Evolutionary conservation across 2,888 invertebrate genomes (phyloP).

Genomic region (Scaptomyza cyrtandrae): DNA sequence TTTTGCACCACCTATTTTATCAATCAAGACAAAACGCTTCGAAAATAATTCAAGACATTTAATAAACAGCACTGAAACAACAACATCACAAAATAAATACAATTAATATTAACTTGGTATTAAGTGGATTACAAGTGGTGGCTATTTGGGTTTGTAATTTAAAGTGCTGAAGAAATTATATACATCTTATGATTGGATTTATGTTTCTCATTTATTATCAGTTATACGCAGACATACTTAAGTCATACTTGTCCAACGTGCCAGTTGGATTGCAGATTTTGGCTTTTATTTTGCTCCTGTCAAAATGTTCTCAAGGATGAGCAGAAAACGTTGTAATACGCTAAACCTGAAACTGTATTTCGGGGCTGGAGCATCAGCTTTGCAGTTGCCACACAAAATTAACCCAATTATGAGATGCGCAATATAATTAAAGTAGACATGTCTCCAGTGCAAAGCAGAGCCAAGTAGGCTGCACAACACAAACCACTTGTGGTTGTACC

Average conservation of each 20-base stretch:
- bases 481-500: conserved; percentile 35
- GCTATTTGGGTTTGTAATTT: background rate
- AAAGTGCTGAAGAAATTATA: background rate
- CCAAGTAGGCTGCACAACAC: conserved; percentile 8
- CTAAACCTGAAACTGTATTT: conserved; percentile 21
- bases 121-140: background rate
- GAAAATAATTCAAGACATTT: background rate
- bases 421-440: conserved; percentile 76
- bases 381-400: conserved; percentile 71
- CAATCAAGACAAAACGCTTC: too few species aligned
- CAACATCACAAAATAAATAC: background rate
- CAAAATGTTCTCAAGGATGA: conserved; percentile 41
- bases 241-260: conserved; percentile 58
- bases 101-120: background rate
- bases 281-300: conserved; percentile 47
- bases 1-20: too few species aligned
- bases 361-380: conserved; percentile 26
- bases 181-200: conserved; percentile 8
- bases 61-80: background rate
- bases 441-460: conserved; percentile 25
- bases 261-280: conserved; percentile 1
- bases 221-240: conserved; percentile 30
- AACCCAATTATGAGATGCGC: conserved; percentile 77
- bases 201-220: conserved; percentile 24
- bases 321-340: conserved; percentile 16